Evolutionary conservation across 2,113 vertebrate genomes (phyloP), one percentile per base, ranked within the genome.

Genomic region (Calyptomena viridis): DNA sequence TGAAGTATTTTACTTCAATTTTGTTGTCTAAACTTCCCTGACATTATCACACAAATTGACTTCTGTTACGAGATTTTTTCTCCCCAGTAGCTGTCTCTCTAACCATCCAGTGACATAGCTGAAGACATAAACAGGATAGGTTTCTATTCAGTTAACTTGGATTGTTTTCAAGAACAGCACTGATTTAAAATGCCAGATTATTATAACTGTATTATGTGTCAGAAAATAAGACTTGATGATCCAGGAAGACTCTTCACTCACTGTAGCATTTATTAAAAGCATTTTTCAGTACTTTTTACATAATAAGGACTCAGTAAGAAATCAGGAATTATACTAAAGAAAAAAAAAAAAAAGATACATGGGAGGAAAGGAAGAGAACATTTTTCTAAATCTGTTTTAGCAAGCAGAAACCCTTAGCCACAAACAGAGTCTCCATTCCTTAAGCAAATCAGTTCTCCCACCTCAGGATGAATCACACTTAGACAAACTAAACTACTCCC

Each of bases 381-480:
- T 71, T 81, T 60, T 86, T 75, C 49, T 62, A 31, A 58, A 69
- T 80, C 28, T 16, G 56, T 67, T 81, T 67, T 49, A 91, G 64
- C 37, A 89, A 56, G 68, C 27, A 88, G 35, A 90, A 87, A 83
- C 35, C 46, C 60, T 63, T 18, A 85, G 56, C 35, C 59, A 86
- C 58, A 94, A 76, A 87, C 3, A 20, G 12, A 79, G 49, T 30
- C 49, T 84, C 68, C 40, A 50, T 66, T 85, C 55, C 72, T 71
- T 80, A 85, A 66, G 67, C 27, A 90, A 91, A 91, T 67, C 72
- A 49, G 31, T 74, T 95, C 71, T 88, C 58, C 83, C 76, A 93
- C 59, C 30, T 62, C 42, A 75, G 76, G 64, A 64, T 93, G 94
- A 95, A 92, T 90, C 83, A 92, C 37, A 73, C 40, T 30, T n/a